A percentile compares a stretch with the other conserved stretches of the same genome.
These are phyloP conservation scores for Elgaria multicarinata DNA, from an alignment of 2,113 vertebrate genomes.

Conservation along the genomic window DNA sequence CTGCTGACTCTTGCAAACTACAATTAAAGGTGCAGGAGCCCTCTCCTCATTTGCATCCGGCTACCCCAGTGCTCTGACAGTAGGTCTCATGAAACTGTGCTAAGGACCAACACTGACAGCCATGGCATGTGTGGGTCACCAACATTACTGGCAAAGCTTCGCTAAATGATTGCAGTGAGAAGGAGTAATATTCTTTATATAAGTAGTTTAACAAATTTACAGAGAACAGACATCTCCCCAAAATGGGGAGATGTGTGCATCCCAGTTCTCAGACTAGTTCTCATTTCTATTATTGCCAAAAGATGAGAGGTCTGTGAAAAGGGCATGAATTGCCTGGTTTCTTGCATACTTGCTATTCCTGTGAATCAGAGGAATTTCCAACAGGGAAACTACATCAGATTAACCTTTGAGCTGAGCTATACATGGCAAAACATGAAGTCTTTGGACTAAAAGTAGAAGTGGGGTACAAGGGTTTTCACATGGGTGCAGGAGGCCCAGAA, in stretches of 20 bases:
- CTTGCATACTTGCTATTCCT: neutral
- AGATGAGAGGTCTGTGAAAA: neutral
- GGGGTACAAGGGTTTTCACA: neutral
- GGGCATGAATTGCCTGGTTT: neutral
- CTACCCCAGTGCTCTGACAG: neutral
- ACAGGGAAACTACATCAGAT: neutral
- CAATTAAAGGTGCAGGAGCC: neutral
- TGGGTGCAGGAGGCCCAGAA: neutral
- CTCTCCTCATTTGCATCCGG: neutral
- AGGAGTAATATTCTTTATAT: neutral
- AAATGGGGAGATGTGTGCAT: neutral
- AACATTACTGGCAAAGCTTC: neutral
- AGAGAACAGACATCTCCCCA: neutral
- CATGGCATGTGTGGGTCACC: neutral
- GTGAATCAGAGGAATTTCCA: neutral
- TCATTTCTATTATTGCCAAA: neutral
- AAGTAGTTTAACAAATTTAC: neutral
- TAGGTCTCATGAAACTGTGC: neutral
- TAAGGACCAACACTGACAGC: neutral
- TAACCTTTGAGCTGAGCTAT: neutral
- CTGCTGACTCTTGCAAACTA: neutral
- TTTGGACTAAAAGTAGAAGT: slow-evolving; percentile 16
- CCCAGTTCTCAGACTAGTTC: neutral
- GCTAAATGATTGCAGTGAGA: neutral
- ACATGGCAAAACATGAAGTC: neutral